Conservation (phyloP, 2,113 vertebrate genomes). For the Dromas ardeola region DNA sequence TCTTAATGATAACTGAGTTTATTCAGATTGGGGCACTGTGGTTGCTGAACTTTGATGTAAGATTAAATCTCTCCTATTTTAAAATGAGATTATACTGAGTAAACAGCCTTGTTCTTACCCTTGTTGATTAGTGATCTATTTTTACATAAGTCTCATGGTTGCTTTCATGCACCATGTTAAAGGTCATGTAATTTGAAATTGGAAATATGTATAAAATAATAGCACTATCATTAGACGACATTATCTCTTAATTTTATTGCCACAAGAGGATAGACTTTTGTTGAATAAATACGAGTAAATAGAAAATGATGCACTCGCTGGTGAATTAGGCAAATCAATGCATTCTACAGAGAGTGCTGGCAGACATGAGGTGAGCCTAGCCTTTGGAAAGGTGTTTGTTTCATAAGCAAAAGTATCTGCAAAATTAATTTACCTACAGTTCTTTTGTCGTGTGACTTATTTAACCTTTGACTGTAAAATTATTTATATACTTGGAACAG, state of each 20-base stretch:
- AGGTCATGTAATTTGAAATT: background rate
- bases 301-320: background rate
- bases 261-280: background rate
- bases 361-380: rapidly evolving
- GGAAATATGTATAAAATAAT: background rate
- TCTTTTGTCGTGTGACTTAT: background rate
- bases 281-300: background rate
- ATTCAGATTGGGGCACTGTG: background rate
- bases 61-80: conserved; percentile 34
- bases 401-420: background rate
- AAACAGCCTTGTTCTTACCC: conserved; percentile 9
- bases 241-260: background rate
- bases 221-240: background rate
- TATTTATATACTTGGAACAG: background rate
- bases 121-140: conserved; percentile 49
- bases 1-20: background rate
- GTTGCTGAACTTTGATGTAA: background rate
- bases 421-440: background rate
- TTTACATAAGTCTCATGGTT: background rate
- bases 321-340: background rate
- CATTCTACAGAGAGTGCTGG: background rate
- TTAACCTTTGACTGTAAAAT: background rate
- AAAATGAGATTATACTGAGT: conserved; percentile 17
- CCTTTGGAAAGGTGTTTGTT: background rate
- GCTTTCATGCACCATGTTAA: background rate